These are phyloP conservation scores for Trypoxylus dichotomus DNA, from an alignment of 1,140 invertebrate genomes.

Conservation along the genomic window DNA sequence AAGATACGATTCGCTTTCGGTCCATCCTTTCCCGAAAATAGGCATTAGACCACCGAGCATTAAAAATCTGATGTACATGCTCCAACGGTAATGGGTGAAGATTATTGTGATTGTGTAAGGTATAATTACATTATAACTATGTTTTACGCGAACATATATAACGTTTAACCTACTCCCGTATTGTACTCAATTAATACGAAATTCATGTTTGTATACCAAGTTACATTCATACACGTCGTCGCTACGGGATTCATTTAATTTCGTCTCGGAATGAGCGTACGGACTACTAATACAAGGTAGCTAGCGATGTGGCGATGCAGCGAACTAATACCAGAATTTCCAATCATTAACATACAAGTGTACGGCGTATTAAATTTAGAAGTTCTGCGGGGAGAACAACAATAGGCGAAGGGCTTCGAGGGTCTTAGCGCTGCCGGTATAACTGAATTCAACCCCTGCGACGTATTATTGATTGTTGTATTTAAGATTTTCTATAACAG, in stretches of 20 bases:
- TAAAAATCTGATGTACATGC: too few species aligned
- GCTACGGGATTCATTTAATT: not conserved
- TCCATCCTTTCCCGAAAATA: too few species aligned
- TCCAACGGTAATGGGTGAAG: too few species aligned
- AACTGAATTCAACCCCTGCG: conserved; percentile 12
- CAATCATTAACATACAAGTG: conserved; percentile 24
- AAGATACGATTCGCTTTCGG: too few species aligned
- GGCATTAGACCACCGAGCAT: too few species aligned
- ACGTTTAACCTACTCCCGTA: too few species aligned
- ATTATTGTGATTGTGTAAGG: too few species aligned
- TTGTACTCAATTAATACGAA: not conserved
- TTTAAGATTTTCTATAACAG: conserved; percentile 19
- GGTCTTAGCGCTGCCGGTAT: not conserved
- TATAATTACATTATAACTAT: too few species aligned
- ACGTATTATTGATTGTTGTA: conserved; percentile 22
- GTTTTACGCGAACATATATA: too few species aligned
- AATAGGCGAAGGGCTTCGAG: conserved; percentile 19
- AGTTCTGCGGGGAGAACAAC: conserved; percentile 15
- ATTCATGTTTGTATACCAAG: conserved; percentile 3
- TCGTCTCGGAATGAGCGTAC: not conserved
- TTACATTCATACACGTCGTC: not conserved
- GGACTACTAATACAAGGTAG: not conserved
- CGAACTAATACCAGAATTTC: conserved; percentile 9
- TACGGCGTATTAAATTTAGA: conserved; percentile 12
- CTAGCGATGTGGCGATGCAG: not conserved